Percentiles rank a stretch among this genome's conserved stretches.
phyloP scores from a whole-genome alignment of 2,113 vertebrate species.

The Phrynosoma platyrhinos region DNA sequence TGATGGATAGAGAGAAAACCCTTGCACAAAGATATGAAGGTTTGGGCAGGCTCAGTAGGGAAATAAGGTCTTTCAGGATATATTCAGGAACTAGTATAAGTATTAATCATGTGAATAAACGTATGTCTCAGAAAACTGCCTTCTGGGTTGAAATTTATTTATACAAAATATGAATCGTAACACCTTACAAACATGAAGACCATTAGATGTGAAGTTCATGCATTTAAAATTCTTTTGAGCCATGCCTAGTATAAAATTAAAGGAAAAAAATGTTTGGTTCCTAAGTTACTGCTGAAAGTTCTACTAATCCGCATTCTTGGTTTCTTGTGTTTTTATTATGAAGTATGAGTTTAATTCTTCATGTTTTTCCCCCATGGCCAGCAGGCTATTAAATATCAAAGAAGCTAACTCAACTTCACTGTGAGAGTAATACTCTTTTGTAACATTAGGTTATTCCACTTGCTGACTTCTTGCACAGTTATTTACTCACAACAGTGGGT shows the following conservation, averaged over 20 bases:
- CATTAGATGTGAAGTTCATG: not conserved
- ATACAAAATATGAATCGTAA: not conserved
- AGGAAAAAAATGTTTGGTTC: not conserved
- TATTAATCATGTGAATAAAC: not conserved
- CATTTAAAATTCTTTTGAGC: not conserved
- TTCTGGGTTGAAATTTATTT: not conserved
- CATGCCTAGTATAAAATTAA: constrained; percentile 7
- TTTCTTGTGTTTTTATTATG: constrained; percentile 15
- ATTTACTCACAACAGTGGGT: not conserved
- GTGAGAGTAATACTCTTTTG: constrained; percentile 28
- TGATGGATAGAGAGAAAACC: too few relatives aligned
- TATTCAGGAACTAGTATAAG: not conserved
- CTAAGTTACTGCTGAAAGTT: not conserved
- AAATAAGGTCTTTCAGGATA: not conserved
- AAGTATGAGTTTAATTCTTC: constrained; percentile 24
- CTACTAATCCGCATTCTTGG: not conserved
- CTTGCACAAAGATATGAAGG: too few relatives aligned
- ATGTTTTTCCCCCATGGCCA: constrained; percentile 32
- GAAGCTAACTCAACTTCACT: constrained; percentile 19
- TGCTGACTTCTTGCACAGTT: constrained; percentile 18
- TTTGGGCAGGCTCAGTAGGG: too few relatives aligned
- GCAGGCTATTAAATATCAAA: constrained; percentile 42
- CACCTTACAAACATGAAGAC: not conserved
- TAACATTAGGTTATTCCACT: constrained; percentile 18
- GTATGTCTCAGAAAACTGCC: not conserved